A percentile compares a stretch with the other conserved stretches of the same genome.
These are phyloP conservation scores for Nyctibius bracteatus DNA, from an alignment of 2,113 vertebrate species.

Conservation along the genomic window DNA sequence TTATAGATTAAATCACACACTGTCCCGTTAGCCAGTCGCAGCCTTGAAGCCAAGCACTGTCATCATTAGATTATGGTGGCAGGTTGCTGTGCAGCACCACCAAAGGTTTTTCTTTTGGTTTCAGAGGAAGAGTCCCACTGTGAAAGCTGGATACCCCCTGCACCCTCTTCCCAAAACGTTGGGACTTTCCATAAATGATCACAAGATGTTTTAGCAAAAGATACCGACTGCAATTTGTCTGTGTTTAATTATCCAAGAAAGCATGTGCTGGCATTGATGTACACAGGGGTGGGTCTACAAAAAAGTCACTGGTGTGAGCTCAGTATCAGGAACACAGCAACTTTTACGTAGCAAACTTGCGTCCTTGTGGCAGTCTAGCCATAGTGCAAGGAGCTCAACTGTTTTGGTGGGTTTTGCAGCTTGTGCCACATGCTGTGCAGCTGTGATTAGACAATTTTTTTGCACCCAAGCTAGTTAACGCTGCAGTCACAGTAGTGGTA, in stretches of 20 bases:
- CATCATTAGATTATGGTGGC: background rate
- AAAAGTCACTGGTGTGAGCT: background rate
- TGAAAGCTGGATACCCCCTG: background rate
- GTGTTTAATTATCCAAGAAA: background rate
- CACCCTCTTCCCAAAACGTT: background rate
- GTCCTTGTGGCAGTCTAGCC: too few species aligned
- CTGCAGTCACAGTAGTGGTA: background rate
- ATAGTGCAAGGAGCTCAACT: fast-evolving
- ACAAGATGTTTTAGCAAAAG: background rate
- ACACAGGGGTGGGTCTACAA: background rate
- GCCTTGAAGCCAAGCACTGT: background rate
- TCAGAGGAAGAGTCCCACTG: background rate
- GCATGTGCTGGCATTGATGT: background rate
- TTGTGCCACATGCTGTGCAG: background rate
- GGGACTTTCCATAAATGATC: background rate
- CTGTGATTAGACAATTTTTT: background rate
- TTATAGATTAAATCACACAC: background rate
- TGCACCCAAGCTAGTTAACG: background rate
- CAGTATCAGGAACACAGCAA: background rate
- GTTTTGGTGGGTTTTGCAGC: background rate
- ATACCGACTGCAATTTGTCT: background rate
- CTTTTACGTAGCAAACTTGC: background rate
- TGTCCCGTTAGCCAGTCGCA: background rate
- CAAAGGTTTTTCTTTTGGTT: background rate
- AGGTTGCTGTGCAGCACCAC: background rate